These are phyloP conservation scores for Poecilia picta DNA, from an alignment of 2,797 vertebrate species.

Conservation along the genomic window DNA sequence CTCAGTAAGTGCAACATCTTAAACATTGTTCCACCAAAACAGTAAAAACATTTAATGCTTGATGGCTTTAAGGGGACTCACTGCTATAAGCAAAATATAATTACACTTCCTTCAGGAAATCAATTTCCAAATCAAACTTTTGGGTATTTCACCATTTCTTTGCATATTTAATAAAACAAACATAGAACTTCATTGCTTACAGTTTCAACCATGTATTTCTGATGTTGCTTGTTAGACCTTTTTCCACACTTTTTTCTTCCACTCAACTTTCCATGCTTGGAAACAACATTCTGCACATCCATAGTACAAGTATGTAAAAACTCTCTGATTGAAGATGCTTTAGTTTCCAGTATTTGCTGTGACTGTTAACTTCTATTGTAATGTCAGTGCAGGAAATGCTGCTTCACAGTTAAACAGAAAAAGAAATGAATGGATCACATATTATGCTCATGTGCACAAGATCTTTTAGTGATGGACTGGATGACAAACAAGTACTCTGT, in stretches of 20 bases:
- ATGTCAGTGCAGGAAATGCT: neutral
- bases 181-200: too few relatives aligned
- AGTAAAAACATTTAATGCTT: too few relatives aligned
- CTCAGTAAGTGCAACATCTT: too few relatives aligned
- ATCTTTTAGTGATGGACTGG: neutral
- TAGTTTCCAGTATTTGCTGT: neutral
- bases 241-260: neutral
- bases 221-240: neutral
- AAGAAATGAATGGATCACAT: neutral
- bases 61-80: too few relatives aligned
- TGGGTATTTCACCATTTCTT: too few relatives aligned
- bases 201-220: neutral
- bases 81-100: too few relatives aligned
- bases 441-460: neutral
- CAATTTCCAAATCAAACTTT: too few relatives aligned
- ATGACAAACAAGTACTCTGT: neutral
- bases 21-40: too few relatives aligned
- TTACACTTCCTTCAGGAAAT: too few relatives aligned
- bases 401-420: neutral
- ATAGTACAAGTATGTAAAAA: neutral
- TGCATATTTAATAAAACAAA: too few relatives aligned
- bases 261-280: neutral
- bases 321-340: neutral
- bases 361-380: neutral
- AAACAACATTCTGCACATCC: neutral